Percentiles rank a stretch among this genome's conserved stretches.
These are phyloP conservation scores for Pachyseris speciosa DNA, from an alignment of 64 coral and sea anemone genomes.

Conservation along the genomic window DNA sequence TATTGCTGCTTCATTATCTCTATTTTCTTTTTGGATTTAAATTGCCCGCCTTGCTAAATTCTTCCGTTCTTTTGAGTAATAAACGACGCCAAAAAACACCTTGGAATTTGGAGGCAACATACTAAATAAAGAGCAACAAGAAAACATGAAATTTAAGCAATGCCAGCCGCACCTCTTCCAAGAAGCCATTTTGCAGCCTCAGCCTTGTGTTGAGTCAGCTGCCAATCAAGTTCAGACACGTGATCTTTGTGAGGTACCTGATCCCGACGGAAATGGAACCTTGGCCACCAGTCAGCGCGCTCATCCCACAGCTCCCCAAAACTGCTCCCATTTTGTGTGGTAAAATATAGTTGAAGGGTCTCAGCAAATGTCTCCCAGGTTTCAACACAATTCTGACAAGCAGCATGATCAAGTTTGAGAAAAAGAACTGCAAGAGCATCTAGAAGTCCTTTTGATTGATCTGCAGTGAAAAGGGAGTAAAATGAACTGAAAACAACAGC, in stretches of 20 bases:
- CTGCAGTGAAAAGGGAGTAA: neutral
- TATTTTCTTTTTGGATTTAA: too few species aligned
- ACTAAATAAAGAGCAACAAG: too few species aligned
- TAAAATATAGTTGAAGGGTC: neutral
- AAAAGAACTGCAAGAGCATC: conserved; percentile 61
- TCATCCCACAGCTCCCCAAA: conserved; percentile 59
- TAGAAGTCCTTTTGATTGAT: conserved; percentile 11
- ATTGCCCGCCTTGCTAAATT: too few species aligned
- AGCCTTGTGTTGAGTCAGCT: conserved; percentile 43
- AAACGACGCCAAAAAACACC: too few species aligned
- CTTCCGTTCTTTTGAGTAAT: too few species aligned
- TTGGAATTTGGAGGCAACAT: too few species aligned
- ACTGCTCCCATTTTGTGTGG: neutral
- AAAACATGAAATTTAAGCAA: too few species aligned
- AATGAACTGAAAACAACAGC: neutral
- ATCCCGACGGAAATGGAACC: conserved; percentile 77
- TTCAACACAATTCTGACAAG: conserved; percentile 21
- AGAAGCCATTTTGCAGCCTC: conserved; percentile 65
- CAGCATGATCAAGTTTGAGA: conserved; percentile 91
- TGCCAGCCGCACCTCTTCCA: conserved; percentile 40
- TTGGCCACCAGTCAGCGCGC: conserved; percentile 89
- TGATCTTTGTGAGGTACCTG: neutral
- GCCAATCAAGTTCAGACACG: conserved; percentile 16
- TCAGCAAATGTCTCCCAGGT: conserved; percentile 56
- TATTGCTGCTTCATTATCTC: too few species aligned